Evolutionary conservation across 2,797 vertebrate genomes (phyloP).

Genomic region (Gallinago solitaria): DNA sequence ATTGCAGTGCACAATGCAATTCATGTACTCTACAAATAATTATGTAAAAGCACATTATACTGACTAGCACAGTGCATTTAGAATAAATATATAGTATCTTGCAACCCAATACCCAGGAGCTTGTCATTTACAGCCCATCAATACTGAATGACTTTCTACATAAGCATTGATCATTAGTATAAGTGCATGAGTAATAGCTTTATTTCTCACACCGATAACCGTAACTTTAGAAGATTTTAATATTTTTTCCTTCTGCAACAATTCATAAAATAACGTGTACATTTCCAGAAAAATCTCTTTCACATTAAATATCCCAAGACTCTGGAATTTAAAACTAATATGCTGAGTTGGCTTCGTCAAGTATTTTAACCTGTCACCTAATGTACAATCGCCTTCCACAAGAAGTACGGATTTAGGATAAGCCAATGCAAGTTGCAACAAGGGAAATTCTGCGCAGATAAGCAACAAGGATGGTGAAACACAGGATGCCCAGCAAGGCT

Average conservation of each 20-base stretch:
- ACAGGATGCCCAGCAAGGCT: background rate
- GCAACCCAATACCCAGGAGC: background rate
- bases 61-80: background rate
- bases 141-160: background rate
- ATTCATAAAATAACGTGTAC: background rate
- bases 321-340: background rate
- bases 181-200: background rate
- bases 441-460: background rate
- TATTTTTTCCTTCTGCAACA: background rate
- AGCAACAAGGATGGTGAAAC: background rate
- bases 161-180: background rate
- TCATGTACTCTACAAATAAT: background rate
- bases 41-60: background rate
- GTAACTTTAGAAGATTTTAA: background rate
- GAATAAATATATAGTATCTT: background rate
- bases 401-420: background rate
- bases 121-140: background rate
- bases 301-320: background rate
- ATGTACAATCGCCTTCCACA: background rate
- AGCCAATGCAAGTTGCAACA: background rate
- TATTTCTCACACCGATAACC: background rate
- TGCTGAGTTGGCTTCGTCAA: background rate
- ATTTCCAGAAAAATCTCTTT: constrained; percentile 2
- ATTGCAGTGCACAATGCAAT: background rate
- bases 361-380: background rate